Conservation (phyloP, 2,888 invertebrate species). For the Blera fallax region DNA sequence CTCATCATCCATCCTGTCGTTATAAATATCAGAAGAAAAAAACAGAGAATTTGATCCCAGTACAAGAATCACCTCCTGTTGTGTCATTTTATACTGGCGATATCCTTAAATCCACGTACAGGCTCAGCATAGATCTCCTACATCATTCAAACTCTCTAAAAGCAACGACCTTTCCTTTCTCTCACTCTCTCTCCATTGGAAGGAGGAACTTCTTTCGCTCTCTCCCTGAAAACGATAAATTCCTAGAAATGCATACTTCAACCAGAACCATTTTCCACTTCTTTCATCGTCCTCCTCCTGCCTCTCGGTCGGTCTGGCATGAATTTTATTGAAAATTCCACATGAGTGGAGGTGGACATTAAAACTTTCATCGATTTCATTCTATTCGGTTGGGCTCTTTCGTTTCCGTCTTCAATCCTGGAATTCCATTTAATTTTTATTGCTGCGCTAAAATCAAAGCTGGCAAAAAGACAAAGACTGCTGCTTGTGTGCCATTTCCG, state of each 20-base stretch:
- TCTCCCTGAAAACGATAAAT: constrained; percentile 48
- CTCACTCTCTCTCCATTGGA: background rate
- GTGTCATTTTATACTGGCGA: constrained; percentile 3
- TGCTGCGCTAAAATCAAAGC: constrained; percentile 62
- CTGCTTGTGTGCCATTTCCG: background rate
- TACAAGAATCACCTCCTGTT: background rate
- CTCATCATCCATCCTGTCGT: background rate
- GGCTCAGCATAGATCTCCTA: constrained; percentile 17
- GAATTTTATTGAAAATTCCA: constrained; percentile 72
- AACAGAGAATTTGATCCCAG: background rate
- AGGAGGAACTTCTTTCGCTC: background rate
- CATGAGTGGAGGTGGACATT: constrained; percentile 72
- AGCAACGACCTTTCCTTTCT: constrained; percentile 5
- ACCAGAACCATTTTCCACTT: constrained; percentile 14
- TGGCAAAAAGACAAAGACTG: constrained; percentile 49
- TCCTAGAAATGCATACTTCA: constrained; percentile 62
- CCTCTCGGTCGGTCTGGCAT: constrained; percentile 42
- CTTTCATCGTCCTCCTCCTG: background rate
- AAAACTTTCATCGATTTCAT: constrained; percentile 69
- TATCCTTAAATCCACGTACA: constrained; percentile 14
- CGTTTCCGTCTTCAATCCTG: constrained; percentile 36
- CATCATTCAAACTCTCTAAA: background rate
- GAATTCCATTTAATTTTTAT: constrained; percentile 70
- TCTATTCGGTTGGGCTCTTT: constrained; percentile 11
- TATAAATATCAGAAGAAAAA: background rate